These are phyloP conservation scores for Caenorhabditis sulstoni DNA, from an alignment of 2,888 invertebrate species.

Conservation along the genomic window DNA sequence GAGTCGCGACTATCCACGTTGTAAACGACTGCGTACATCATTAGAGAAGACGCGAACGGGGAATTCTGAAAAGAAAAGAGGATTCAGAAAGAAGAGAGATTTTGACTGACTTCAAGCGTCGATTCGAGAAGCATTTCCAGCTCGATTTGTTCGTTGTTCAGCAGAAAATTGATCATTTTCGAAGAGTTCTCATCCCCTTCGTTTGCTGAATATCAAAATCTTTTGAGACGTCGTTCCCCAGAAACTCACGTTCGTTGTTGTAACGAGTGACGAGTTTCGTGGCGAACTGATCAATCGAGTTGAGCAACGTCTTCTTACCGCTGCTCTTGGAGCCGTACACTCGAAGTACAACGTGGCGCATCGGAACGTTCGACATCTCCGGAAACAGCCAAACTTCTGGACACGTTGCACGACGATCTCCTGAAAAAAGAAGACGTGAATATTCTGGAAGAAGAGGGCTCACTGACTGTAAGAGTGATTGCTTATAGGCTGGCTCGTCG, in stretches of 20 bases:
- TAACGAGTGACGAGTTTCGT: constrained; percentile 48
- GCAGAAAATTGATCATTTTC: constrained; percentile 67
- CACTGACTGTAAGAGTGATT: constrained; percentile 23
- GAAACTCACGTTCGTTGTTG: constrained; percentile 36
- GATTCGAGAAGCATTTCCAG: constrained; percentile 77
- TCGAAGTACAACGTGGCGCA: constrained; percentile 60
- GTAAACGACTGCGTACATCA: constrained; percentile 74
- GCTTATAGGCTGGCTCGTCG: not conserved
- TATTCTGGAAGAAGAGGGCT: too few species aligned
- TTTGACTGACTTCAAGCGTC: constrained; percentile 63
- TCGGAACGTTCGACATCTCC: constrained; percentile 44
- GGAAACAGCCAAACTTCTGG: constrained; percentile 78
- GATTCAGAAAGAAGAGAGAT: too few species aligned
- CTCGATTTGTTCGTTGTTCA: constrained; percentile 76
- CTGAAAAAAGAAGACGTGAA: constrained; percentile 9
- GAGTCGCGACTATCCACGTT: constrained; percentile 76
- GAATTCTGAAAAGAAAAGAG: constrained; percentile 45
- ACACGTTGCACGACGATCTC: constrained; percentile 76
- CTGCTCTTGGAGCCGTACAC: constrained; percentile 73
- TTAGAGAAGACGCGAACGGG: constrained; percentile 62
- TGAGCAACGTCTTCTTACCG: constrained; percentile 75
- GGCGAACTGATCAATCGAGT: constrained; percentile 70
- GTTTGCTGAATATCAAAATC: constrained; percentile 15
- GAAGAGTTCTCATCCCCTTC: constrained; percentile 47
- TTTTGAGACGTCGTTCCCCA: not conserved